phyloP scores from a whole-genome alignment of 2,888 invertebrate genomes.

The Eurois occulta region DNA sequence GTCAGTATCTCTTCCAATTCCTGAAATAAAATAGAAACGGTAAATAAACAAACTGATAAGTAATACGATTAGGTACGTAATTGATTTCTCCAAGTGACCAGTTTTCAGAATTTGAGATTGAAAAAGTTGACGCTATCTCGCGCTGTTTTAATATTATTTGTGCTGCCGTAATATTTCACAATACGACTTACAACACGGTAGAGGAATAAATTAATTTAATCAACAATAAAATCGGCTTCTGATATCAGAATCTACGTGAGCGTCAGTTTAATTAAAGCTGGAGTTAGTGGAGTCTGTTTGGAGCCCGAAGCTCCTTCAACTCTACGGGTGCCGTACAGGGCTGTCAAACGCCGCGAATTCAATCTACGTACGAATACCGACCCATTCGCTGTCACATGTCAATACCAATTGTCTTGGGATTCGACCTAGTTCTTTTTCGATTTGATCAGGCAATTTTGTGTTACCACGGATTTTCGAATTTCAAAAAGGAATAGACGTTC shows the following conservation, averaged over 20 bases:
- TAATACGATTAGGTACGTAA: constrained; percentile 10
- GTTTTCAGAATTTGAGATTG: background rate
- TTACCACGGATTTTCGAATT: constrained; percentile 32
- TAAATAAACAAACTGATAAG: constrained; percentile 37
- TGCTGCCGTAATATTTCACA: constrained; percentile 2
- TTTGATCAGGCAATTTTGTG: constrained; percentile 44
- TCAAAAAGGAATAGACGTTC: constrained; percentile 9
- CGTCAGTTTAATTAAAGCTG: constrained; percentile 80
- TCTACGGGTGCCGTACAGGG: constrained; percentile 60
- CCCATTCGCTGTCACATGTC: constrained; percentile 60
- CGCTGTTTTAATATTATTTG: constrained; percentile 2
- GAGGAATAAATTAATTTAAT: constrained; percentile 52
- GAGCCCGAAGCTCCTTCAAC: constrained; percentile 63
- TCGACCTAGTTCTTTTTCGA: constrained; percentile 55
- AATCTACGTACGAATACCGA: constrained; percentile 53
- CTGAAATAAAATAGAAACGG: constrained; percentile 88
- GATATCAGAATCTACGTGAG: constrained; percentile 62
- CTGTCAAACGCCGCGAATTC: constrained; percentile 56
- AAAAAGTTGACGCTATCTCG: constrained; percentile 1
- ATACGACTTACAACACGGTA: constrained; percentile 5
- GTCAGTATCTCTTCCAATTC: constrained; percentile 98
- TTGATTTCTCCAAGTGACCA: background rate
- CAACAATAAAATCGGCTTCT: constrained; percentile 57
- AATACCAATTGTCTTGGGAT: constrained; percentile 61
- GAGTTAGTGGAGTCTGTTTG: constrained; percentile 70